Conservation (phyloP, 1,140 invertebrate species). For the Neodiprion lecontei region DNA sequence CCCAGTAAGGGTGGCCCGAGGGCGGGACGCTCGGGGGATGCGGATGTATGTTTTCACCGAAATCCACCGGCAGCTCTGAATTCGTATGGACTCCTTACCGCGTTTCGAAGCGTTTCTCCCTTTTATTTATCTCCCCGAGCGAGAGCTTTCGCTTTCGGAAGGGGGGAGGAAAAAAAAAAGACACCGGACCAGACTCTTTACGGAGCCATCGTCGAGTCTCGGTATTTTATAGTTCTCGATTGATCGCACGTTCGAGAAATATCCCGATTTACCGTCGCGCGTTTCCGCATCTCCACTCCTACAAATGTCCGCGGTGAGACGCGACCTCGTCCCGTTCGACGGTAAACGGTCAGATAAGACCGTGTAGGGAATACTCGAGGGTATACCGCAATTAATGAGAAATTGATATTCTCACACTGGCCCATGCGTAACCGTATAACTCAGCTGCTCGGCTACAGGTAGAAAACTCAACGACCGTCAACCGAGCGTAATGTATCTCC, state of each 20-base stretch:
- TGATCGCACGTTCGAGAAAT: not conserved
- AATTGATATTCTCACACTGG: not conserved
- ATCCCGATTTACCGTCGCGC: not conserved
- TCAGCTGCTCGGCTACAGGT: not conserved
- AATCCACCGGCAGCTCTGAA: constrained; percentile 18
- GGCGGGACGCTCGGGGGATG: not conserved
- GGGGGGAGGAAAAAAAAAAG: too few relatives aligned
- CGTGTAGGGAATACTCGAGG: not conserved
- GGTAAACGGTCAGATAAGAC: not conserved
- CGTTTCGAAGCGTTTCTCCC: not conserved
- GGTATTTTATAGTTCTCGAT: too few relatives aligned
- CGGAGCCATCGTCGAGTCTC: too few relatives aligned
- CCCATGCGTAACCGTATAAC: not conserved
- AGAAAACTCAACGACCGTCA: not conserved
- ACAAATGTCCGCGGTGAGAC: not conserved
- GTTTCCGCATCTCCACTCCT: too few relatives aligned
- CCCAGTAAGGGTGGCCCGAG: not conserved
- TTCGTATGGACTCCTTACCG: constrained; percentile 24
- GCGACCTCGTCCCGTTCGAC: not conserved
- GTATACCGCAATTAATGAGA: not conserved
- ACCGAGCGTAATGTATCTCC: not conserved
- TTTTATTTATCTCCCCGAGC: constrained; percentile 22
- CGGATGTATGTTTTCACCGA: not conserved
- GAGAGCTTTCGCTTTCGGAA: too few relatives aligned
- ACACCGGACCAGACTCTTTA: too few relatives aligned